Conservation (phyloP, 2,797 vertebrate genomes). For the Tenualosa thibaudeaui region DNA sequence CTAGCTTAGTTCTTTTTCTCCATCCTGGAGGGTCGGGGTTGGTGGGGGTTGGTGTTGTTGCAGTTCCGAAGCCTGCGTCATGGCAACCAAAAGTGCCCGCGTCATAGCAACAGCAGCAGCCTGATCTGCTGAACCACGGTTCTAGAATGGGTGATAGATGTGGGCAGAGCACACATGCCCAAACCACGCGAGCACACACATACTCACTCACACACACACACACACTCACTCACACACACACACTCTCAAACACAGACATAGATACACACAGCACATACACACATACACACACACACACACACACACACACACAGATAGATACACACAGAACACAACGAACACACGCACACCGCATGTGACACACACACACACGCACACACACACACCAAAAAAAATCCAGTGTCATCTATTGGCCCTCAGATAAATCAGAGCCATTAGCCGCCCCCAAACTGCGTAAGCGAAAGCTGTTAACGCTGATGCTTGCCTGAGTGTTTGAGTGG, state of each 20-base stretch:
- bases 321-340: neutral
- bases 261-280: neutral
- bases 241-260: neutral
- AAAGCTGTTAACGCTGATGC: neutral
- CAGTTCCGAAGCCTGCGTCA: neutral
- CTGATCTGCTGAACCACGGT: neutral
- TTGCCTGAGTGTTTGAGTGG: neutral
- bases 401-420: slow-evolving; percentile 9
- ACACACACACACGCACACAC: neutral
- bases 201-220: neutral
- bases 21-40: neutral
- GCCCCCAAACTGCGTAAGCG: neutral
- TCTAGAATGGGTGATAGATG: neutral
- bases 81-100: neutral
- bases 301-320: neutral
- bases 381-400: neutral
- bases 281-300: neutral
- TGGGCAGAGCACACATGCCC: neutral
- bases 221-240: neutral
- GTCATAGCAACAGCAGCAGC: neutral
- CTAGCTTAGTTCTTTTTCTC: neutral
- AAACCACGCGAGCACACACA: neutral
- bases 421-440: slow-evolving; percentile 12
- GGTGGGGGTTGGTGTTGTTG: no score
- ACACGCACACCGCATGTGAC: neutral